These are phyloP conservation scores for Leucozona laternaria DNA, from an alignment of 2,888 invertebrate species.

Conservation along the genomic window DNA sequence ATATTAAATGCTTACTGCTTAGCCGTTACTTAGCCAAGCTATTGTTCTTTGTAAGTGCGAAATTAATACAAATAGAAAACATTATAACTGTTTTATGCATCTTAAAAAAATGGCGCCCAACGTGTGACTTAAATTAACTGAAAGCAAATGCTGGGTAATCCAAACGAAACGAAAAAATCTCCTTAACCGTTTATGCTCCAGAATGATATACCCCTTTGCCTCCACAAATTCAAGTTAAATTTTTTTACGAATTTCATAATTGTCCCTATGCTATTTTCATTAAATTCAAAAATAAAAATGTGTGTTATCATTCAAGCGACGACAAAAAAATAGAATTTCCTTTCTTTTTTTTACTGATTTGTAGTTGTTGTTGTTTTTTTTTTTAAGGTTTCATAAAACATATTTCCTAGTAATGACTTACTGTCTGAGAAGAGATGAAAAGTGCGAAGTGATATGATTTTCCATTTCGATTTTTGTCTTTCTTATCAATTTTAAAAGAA, in stretches of 20 bases:
- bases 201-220: no score
- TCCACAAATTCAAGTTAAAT: neutral
- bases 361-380: neutral
- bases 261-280: no score
- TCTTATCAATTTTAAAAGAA: constrained; percentile 3
- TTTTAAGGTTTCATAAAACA: neutral
- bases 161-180: neutral
- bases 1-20: no score
- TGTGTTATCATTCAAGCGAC: constrained; percentile 5
- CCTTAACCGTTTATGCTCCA: no score
- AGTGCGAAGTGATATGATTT: constrained; percentile 9
- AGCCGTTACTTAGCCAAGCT: no score
- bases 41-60: no score
- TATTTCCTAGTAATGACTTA: constrained; percentile 7
- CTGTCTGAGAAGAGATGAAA: constrained; percentile 20
- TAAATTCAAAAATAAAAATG: neutral
- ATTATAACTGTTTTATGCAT: no score
- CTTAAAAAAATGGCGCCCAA: constrained; percentile 5
- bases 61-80: no score
- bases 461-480: neutral
- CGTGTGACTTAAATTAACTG: neutral
- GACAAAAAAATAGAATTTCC: constrained; percentile 16
- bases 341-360: constrained; percentile 1
- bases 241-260: neutral
- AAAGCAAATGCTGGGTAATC: neutral